Evolutionary conservation across 2,888 invertebrate species (phyloP), one percentile per base, ranked within the genome.

Genomic region (Acrocera orbiculus): DNA sequence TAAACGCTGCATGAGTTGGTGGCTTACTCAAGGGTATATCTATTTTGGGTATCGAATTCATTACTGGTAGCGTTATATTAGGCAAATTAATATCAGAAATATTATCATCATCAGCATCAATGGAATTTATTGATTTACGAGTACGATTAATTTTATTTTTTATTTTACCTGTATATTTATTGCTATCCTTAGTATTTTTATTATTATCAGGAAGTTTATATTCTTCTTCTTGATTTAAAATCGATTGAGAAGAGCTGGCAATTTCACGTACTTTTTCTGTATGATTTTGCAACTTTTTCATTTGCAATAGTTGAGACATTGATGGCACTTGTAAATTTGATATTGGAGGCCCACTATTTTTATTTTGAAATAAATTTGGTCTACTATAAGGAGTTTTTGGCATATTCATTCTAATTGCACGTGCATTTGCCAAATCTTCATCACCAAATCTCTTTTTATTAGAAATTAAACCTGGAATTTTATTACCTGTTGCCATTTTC

Each of bases 401-500:
- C 17, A 47, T 44, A 5, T 47, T 41, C 17, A 51, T 39, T 3
- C 51, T 46, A 26, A 48, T 46, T 24, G 47, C 46, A 19, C 47
- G 44, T 20, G 48, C 45, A 7, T 42, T 30, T 23, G 42, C 40
- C 14, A 52, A 40, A 38, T 54, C 53, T 7, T 42, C 37, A 34
- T 51, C 52, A 33, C 47, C 47, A 27, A 52, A 45, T 3, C 51
- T 43, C 11, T 45, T 41, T n/a, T 42, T 43, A 19, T 40, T 32
- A 20, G 43, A 37, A 27, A 32, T 34, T 29, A 42, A 35, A 8
- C 44, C 27, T 36, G 44, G 44, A 32, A 43, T 35, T 32, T 44
- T 53, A 13, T 56, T 36, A 24, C 49, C 52, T 36, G 47, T 52
- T 3, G 81, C 80, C 53, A 85, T 79, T 49, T 76, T 76, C 49